These are phyloP conservation scores for Oenanthe oenanthe DNA, from an alignment of 2,113 vertebrate genomes.

Conservation along the genomic window DNA sequence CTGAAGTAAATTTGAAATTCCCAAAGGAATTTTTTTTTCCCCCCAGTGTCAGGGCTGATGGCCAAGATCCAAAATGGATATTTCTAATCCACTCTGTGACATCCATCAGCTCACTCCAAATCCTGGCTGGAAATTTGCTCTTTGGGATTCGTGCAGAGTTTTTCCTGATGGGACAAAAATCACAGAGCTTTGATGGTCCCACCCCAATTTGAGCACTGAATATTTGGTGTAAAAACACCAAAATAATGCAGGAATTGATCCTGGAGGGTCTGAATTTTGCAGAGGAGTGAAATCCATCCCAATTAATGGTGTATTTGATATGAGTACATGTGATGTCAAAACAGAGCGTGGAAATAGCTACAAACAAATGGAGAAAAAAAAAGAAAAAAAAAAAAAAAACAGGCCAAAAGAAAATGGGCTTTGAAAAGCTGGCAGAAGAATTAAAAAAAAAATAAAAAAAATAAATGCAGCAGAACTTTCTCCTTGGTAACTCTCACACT, in stretches of 20 bases:
- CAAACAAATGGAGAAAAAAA: background rate
- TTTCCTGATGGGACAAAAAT: background rate
- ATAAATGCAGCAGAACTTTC: background rate
- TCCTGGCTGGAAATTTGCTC: background rate
- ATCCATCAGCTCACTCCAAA: slow-evolving; percentile 21
- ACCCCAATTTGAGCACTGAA: rapidly evolving
- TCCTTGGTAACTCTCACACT: slow-evolving; percentile 1
- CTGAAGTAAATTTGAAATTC: background rate
- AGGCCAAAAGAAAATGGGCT: background rate
- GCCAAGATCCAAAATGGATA: background rate
- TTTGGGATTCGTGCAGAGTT: background rate
- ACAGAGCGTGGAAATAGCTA: background rate
- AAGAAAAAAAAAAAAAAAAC: background rate
- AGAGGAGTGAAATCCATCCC: background rate
- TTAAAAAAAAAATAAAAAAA: background rate
- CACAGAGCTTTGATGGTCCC: background rate
- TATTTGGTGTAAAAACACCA: background rate
- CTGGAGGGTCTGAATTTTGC: background rate
- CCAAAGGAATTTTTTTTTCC: background rate
- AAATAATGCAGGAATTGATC: background rate
- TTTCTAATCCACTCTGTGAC: slow-evolving; percentile 19
- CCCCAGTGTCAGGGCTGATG: background rate
- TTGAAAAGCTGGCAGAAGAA: background rate
- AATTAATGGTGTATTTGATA: background rate
- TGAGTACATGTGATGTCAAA: background rate